Evolutionary conservation across 2,797 vertebrate species (phyloP), one percentile per base, ranked within the genome.

Genomic region (Mus minutoides): DNA sequence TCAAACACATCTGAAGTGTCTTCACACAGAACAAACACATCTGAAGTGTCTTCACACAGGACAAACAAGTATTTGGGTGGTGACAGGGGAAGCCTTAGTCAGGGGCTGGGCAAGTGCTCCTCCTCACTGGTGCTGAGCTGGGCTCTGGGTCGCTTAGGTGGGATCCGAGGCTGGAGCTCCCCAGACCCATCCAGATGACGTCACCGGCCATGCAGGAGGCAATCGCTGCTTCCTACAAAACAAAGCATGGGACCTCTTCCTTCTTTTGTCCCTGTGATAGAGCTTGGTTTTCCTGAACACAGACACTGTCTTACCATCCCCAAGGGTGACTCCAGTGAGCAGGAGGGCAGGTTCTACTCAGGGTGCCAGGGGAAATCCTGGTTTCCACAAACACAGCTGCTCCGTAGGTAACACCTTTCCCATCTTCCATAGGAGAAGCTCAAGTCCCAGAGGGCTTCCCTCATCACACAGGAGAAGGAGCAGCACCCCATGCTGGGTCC

Each of bases 401-500:
- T 37, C 26, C 11, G 1, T 11, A 31, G 58, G 22, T 46, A 16
- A 4, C 1, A 0, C 17, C 71, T 79, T 62, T 26, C 46, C 34
- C 69, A 88, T 75, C 17, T 14, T 58, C 69, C 69, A 56, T 2
- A 6, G 21, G 67, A 56, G 69, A 88, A 75, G 6, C 67, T 56
- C 85, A 58, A 19, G 86, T 29, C 77, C 91, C 58, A n/a, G 46
- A 52, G 58, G 82, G 56, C 7, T 10, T 49, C 40, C 91, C 56
- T 60, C 3, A 0, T 43, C 17, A 2, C 43, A 17, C 16, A 2
- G 0, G 0, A 11, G 52, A 64, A 60, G 46, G 19, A 64, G 3
- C 37, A 4, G 54, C 11, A 10, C 86, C 12, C 46, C 19, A 4
- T 17, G 5, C 34, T 34, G 73, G 34, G n/a, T 3, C 29, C 19